Evolutionary conservation across 1,140 invertebrate genomes (phyloP), one percentile per base, ranked within the genome.

Genomic region (Lepidurus couesii): DNA sequence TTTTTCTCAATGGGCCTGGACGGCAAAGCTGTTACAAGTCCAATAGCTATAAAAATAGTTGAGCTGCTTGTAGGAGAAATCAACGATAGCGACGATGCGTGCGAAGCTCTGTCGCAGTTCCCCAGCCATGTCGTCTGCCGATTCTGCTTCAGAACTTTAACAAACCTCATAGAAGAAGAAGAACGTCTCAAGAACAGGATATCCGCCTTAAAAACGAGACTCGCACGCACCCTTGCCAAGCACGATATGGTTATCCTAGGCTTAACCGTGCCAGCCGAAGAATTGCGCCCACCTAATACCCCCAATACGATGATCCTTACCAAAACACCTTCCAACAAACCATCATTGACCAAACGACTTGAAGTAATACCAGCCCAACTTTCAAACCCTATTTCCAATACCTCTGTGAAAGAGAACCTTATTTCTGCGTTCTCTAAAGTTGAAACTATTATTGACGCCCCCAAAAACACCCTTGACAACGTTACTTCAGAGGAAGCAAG

Each of bases 101-200:
- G 53, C 8, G 53, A 65, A 65, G 53, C 21, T 16, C 53, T 65
- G n/a, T 65, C 53, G 13, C 53, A 65, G 21, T 65, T 65, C 21
- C 53, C 53, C 21, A 65, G 53, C 53, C 53, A 65, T 21, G 53
- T 65, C 21, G 53, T 65, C 6, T 65, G 53, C 53, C 53, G 53
- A 65, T 65, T n/a, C 9, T 65, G 53, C 13, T 65, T 65, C 13
- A 65, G 53, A 65, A 65, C 53, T 13, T 65, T 65, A 65, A 65
- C 53, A 7, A 65, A 65, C 53, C 53, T 65, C 13, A 65, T 65
- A n/a, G 53, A 65, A 65, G 53, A 65, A 65, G 53, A 65, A 16
- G 53, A 65, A 65, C 53, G 53, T 65, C 13, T 65, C 6, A 65
- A 65, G 21, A 65, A 9, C 6, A 13, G 3, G 7, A 16, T 65